These are phyloP conservation scores for Colletes latitarsis DNA, from an alignment of 1,140 invertebrate genomes.

Conservation along the genomic window DNA sequence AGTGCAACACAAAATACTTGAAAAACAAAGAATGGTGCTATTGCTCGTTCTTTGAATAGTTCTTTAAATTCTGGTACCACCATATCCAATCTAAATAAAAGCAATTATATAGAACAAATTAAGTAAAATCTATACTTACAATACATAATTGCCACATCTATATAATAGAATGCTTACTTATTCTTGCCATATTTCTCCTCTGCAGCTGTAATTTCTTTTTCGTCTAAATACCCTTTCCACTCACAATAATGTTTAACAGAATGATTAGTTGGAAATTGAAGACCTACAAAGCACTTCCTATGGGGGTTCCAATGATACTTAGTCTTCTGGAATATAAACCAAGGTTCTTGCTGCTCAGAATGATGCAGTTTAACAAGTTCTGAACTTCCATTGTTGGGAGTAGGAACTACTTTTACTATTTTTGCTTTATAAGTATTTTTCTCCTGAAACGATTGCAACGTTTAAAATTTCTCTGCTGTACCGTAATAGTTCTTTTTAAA, in stretches of 20 bases:
- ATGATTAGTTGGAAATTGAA: slow-evolving; percentile 92
- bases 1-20: slow-evolving; percentile 97
- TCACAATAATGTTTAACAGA: slow-evolving; percentile 88
- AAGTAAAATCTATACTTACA: neutral
- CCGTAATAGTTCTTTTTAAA: neutral
- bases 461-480: slow-evolving; percentile 17
- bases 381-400: slow-evolving; percentile 97
- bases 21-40: slow-evolving; percentile 98
- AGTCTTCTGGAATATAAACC: slow-evolving; percentile 98
- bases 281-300: slow-evolving; percentile 88
- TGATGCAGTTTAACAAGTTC: slow-evolving; percentile 94
- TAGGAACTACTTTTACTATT: slow-evolving; percentile 96
- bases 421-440: slow-evolving; percentile 88
- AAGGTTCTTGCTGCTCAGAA: slow-evolving; percentile 82
- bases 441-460: slow-evolving; percentile 83
- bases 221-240: slow-evolving; percentile 94
- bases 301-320: slow-evolving; percentile 95
- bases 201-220: slow-evolving; percentile 87
- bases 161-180: slow-evolving; percentile 83
- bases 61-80: slow-evolving; percentile 98
- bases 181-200: slow-evolving; percentile 94
- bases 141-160: neutral
- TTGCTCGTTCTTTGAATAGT: slow-evolving; percentile 98
- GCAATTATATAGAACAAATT: slow-evolving; percentile 28
- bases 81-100: slow-evolving; percentile 88